Base-by-base conservation (phyloP, 1,140 invertebrate genomes). In the Rhopalosiphum maidis region DNA sequence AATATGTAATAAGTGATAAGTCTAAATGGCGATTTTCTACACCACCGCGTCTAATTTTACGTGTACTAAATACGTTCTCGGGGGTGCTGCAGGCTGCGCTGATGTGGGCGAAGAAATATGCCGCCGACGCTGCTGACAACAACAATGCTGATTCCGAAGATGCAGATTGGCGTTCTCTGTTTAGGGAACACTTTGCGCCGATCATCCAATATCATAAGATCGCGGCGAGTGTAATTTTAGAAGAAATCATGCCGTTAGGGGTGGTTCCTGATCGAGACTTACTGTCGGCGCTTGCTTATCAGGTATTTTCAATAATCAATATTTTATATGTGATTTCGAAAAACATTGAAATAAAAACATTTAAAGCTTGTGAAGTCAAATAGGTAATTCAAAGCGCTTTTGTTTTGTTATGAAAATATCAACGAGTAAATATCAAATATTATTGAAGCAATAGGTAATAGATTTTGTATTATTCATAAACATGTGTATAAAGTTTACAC, bases 171-270 rank as follows among this genome's bases (percentile, higher is more conserved):
- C 95, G 98, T 88, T 98, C 98, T 94, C 97, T 98, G 54, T 97
- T 98, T 0, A 97, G 98, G 91, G 97, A 97, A 22, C 98, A 98
- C 94, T 99, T 99, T 94, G 95, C 98, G 94, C 98, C 99, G 95
- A 98, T 98, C 95, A 99, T 99, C 35, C 98, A 98, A 94, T 99
- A 98, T 95, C 98, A 99, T 94, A 99, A 98, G 95, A 99, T 99
- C 60, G 98, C 98, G 1, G 98, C 98, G 3, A 98, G 98, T 94
- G 98, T 98, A 37, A 95, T 99, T 86, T 98, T 99, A 98, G 96
- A 97, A 87, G 98, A 99, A 94, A 97, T 99, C 22, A 97, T 98
- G 96, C 98, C 98, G 0, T 95, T 99, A 51, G 97, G 97, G 30
- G 95, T 99, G 87, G 98, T 99, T 30, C 98, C 98, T 0, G 97